These are phyloP conservation scores for Galeopterus variegatus DNA, from an alignment of 2,113 vertebrate genomes.

Conservation along the genomic window DNA sequence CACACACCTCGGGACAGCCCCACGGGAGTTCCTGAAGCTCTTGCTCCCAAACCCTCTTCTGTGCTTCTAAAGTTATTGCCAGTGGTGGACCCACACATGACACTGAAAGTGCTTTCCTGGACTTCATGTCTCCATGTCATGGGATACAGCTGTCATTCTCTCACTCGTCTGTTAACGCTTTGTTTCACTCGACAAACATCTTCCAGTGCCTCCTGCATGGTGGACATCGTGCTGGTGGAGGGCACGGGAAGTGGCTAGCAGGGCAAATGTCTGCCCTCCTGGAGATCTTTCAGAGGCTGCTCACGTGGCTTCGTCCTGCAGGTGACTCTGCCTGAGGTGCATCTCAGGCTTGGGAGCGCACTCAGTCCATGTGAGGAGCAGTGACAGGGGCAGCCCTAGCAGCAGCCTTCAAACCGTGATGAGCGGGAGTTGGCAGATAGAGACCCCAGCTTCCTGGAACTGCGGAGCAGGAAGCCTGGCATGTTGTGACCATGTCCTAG, in stretches of 20 bases:
- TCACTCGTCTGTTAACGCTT: rapidly evolving
- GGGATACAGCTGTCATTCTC: rapidly evolving
- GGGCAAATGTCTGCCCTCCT: background rate
- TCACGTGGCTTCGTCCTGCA: background rate
- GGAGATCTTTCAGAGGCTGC: background rate
- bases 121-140: rapidly evolving
- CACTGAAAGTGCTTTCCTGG: rapidly evolving
- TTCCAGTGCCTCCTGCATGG: rapidly evolving
- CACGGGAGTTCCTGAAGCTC: rapidly evolving
- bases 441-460: rapidly evolving
- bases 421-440: rapidly evolving
- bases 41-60: no score
- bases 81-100: rapidly evolving
- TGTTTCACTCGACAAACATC: rapidly evolving
- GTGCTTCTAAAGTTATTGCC: rapidly evolving
- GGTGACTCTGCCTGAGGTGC: no score
- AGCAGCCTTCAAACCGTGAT: rapidly evolving
- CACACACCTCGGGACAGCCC: no score
- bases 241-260: background rate
- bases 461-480: rapidly evolving
- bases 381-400: rapidly evolving
- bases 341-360: background rate
- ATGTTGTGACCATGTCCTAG: rapidly evolving
- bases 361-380: rapidly evolving
- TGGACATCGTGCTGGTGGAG: rapidly evolving